Base-by-base conservation (phyloP, 2,888 invertebrate genomes). In the Siphlonurus alternatus region DNA sequence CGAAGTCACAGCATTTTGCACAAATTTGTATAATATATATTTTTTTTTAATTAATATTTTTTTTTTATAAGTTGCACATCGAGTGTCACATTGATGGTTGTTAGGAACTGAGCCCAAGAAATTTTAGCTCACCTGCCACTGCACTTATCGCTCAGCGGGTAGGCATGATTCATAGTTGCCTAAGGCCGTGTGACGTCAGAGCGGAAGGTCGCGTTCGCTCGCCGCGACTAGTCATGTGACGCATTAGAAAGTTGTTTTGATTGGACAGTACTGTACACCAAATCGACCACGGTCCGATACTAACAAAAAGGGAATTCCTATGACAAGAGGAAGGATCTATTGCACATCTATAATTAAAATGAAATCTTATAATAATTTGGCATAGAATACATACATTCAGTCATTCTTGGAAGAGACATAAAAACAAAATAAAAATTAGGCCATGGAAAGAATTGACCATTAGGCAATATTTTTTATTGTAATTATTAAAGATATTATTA, bases 361-460 rank as follows among this genome's bases (percentile, higher is more conserved):
- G 15, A 38, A 38, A 38, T 10, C 38, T 38, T 38, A 38, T 38
- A 15, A 38, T 38, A 38, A 38, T 38, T 38, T 38, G 38, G 38
- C 38, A 38, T 38, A 38, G 38, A 38, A 38, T 38, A 10, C 15
- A 38, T 15, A 38, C 61, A 25, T 61, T 25, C 61, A 61, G 61
- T 24, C 38, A 38, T 61, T 61, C 38, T 61, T 61, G 24, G 38
- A 61, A 61, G 23, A 24, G 24, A 61, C 61, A 61, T 61, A 24
- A 38, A 24, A 61, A 38, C 20, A n/a, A 22, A 60, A 60, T 60
- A 20, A 19, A 60, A 5, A 19, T 15, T 23, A 22, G 22, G 60
- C 38, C 61, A 25, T 38, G 61, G 15, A 61, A 61, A 25, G 38
- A 38, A 38, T 61, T 61, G 61, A 24, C 24, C 24, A 24, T 24